Conservation (phyloP, 2,888 invertebrate genomes). For the Nymphalis urticae region DNA sequence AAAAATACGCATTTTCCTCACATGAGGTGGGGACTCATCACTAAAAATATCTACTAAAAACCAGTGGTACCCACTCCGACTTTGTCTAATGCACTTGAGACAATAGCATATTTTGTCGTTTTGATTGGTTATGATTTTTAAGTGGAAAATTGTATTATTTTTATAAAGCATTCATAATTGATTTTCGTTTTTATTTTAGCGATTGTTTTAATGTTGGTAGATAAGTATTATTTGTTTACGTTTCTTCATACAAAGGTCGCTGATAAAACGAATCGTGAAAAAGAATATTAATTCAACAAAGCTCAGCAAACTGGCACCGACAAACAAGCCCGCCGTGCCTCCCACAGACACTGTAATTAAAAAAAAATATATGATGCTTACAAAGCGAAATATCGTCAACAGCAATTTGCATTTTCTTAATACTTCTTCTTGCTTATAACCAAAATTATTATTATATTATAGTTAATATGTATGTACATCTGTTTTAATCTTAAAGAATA, state of each 20-base stretch:
- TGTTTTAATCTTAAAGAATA: too few species aligned
- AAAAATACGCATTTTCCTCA: too few species aligned
- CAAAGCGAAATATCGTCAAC: conserved; percentile 2
- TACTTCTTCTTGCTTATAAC: not conserved
- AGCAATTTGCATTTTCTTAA: conserved; percentile 9
- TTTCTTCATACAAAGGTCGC: conserved; percentile 58
- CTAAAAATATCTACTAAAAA: too few species aligned
- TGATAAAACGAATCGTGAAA: conserved; percentile 78
- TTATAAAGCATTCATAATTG: not conserved
- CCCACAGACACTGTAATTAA: conserved; percentile 82
- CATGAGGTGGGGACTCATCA: too few species aligned
- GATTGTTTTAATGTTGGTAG: not conserved
- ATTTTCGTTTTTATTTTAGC: not conserved
- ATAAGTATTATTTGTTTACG: conserved; percentile 38
- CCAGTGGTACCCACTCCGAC: too few species aligned
- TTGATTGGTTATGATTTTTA: not conserved
- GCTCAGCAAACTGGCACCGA: conserved; percentile 85
- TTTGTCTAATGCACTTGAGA: too few species aligned
- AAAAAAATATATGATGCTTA: conserved; percentile 11
- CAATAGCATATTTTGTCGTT: too few species aligned
- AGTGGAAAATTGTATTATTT: not conserved
- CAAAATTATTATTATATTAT: too few species aligned
- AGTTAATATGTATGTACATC: too few species aligned
- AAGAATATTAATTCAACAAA: conserved; percentile 85
- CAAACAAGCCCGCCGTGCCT: conserved; percentile 84